phyloP scores from a whole-genome alignment of 2,888 invertebrate species.

The Cataglyphis albicans region DNA sequence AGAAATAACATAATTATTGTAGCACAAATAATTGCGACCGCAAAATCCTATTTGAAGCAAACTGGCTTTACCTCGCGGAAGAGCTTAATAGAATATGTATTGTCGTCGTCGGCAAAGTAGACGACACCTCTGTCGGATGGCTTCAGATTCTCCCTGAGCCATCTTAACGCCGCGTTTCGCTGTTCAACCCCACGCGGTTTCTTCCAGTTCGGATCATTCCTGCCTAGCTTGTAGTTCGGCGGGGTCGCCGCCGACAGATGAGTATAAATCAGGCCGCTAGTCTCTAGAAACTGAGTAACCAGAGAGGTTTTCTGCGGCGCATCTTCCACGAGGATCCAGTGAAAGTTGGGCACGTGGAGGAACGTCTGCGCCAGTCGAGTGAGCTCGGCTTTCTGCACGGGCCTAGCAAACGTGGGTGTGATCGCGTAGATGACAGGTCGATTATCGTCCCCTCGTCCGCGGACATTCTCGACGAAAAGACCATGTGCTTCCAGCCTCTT shows the following conservation, averaged over 20 bases:
- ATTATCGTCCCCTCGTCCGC: background rate
- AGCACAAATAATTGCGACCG: too few species aligned
- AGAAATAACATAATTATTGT: background rate
- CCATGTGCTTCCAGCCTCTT: slow-evolving; percentile 64
- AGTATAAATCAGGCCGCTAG: slow-evolving; percentile 90
- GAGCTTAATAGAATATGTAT: slow-evolving; percentile 95
- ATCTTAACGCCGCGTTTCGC: slow-evolving; percentile 93
- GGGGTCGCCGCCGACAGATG: slow-evolving; percentile 91
- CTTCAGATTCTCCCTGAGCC: slow-evolving; percentile 91
- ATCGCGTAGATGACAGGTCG: slow-evolving; percentile 94
- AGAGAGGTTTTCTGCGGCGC: slow-evolving; percentile 90
- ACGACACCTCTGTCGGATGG: slow-evolving; percentile 91
- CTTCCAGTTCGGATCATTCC: slow-evolving; percentile 91
- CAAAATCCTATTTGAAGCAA: background rate
- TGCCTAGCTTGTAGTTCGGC: slow-evolving; percentile 89
- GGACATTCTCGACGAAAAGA: background rate
- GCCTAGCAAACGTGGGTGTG: slow-evolving; percentile 95
- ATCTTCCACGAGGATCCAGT: slow-evolving; percentile 98
- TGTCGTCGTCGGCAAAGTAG: slow-evolving; percentile 99
- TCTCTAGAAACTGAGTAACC: slow-evolving; percentile 91
- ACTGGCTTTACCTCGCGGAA: slow-evolving; percentile 92
- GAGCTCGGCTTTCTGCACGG: slow-evolving; percentile 97
- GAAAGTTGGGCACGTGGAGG: slow-evolving; percentile 94
- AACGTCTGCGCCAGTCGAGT: slow-evolving; percentile 96
- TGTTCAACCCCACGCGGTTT: slow-evolving; percentile 96